Conservation (phyloP, 2,797 vertebrate species). For the Crossoptilon crossoptilon region DNA sequence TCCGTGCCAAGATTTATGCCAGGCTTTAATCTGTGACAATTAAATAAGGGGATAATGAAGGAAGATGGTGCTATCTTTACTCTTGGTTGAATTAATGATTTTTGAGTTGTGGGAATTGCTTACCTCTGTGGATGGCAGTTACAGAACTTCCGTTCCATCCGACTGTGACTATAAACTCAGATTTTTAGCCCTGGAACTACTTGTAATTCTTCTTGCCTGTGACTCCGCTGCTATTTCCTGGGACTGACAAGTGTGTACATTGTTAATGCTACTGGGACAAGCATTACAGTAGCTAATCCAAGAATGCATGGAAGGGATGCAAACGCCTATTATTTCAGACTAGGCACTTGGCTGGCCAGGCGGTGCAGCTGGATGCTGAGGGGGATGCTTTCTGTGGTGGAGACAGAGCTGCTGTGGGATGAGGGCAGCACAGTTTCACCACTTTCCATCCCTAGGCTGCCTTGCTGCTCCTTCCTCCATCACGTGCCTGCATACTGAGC, state of each 20-base stretch:
- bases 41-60: conserved; percentile 58
- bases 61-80: conserved; percentile 38
- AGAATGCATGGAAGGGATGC: fast-evolving
- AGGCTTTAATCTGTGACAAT: conserved; percentile 67
- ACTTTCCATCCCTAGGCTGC: neutral
- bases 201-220: neutral
- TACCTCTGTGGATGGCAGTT: neutral
- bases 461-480: neutral
- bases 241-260: neutral
- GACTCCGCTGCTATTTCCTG: neutral
- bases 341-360: neutral
- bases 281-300: neutral
- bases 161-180: neutral
- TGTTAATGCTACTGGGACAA: fast-evolving
- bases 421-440: fast-evolving
- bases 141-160: neutral
- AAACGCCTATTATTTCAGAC: neutral
- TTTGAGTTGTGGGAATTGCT: neutral
- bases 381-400: neutral
- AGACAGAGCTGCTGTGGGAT: neutral
- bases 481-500: fast-evolving
- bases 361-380: neutral
- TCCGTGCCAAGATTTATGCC: conserved; percentile 60
- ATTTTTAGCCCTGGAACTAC: neutral
- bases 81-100: conserved; percentile 38